Evolutionary conservation across 2,888 invertebrate species (phyloP).

Genomic region (Drosophila imparisetae): DNA sequence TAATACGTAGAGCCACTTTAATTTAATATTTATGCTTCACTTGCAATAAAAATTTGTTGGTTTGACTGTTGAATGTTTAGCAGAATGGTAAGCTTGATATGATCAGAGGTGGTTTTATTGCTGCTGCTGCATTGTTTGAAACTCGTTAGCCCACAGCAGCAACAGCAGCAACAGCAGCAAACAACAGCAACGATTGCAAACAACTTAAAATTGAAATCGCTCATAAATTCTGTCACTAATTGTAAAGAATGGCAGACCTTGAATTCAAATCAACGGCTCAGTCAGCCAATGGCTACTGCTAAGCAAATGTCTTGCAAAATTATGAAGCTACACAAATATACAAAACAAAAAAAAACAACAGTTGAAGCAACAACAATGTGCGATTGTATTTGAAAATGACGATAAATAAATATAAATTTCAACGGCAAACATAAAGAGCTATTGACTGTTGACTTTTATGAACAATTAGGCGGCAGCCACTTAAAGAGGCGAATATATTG

Average conservation of each 20-base stretch:
- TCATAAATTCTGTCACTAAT: conserved; percentile 77
- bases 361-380: conserved; percentile 27
- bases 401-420: conserved; percentile 79
- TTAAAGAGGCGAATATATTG: conserved; percentile 71
- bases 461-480: conserved; percentile 78
- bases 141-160: conserved; percentile 59
- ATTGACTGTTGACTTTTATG: conserved; percentile 79
- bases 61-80: neutral
- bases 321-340: conserved; percentile 73
- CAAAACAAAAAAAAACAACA: conserved; percentile 29
- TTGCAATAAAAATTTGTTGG: conserved; percentile 1
- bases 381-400: conserved; percentile 60
- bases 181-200: conserved; percentile 39
- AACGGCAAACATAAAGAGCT: conserved; percentile 79
- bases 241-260: conserved; percentile 77
- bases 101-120: conserved; percentile 4
- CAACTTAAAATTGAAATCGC: conserved; percentile 74
- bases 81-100: conserved; percentile 25
- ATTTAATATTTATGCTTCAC: neutral
- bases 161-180: conserved; percentile 31
- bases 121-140: conserved; percentile 34
- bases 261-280: conserved; percentile 64
- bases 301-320: conserved; percentile 67
- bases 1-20: neutral
- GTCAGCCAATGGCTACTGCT: conserved; percentile 59